phyloP scores from a whole-genome alignment of 2,888 invertebrate genomes.

The Synergus itoensis region DNA sequence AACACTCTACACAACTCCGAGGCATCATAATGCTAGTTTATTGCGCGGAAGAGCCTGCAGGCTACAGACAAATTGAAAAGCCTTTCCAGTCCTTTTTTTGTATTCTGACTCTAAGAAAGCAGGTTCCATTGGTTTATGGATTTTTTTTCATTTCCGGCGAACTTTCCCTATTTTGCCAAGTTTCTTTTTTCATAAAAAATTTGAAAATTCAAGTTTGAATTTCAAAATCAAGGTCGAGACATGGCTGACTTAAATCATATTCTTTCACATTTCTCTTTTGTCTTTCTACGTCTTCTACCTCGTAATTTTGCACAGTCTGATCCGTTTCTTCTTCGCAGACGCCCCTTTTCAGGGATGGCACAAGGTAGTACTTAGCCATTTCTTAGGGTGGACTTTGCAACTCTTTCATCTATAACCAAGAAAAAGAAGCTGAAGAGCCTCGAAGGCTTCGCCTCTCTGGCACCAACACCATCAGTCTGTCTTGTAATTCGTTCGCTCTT shows the following conservation, averaged over 20 bases:
- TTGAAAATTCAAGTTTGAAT: background rate
- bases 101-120: background rate
- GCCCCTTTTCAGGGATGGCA: conserved; percentile 9
- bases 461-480: conserved; percentile 2
- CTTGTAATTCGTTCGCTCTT: conserved; percentile 33
- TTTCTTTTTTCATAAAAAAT: background rate
- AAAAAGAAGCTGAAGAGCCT: conserved; percentile 17
- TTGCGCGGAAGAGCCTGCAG: background rate
- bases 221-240: background rate
- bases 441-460: conserved; percentile 16
- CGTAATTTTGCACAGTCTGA: conserved; percentile 31
- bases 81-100: background rate
- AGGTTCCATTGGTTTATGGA: too few species aligned
- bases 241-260: conserved; percentile 1
- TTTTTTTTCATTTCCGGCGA: too few species aligned
- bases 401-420: conserved; percentile 34
- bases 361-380: conserved; percentile 38
- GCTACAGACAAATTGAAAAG: background rate
- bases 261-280: conserved; percentile 13
- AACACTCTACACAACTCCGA: background rate
- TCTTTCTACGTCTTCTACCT: conserved; percentile 9
- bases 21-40: background rate
- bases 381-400: conserved; percentile 33
- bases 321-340: conserved; percentile 19
- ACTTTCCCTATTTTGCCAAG: background rate